These are phyloP conservation scores for Chloroceryle inda DNA, from an alignment of 2,797 vertebrate genomes.

Conservation along the genomic window DNA sequence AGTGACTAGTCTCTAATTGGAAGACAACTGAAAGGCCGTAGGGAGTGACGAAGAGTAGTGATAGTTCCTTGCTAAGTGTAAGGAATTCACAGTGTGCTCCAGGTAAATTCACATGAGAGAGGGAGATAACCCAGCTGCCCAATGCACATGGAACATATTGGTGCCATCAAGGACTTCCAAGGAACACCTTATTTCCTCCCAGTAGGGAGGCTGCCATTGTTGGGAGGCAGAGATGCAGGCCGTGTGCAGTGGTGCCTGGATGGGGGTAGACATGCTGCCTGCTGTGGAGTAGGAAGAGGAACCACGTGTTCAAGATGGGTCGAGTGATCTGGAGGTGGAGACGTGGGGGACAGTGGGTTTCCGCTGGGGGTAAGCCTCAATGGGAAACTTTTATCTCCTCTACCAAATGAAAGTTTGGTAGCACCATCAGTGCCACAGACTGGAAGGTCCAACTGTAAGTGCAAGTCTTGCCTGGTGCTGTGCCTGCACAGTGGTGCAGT, in stretches of 20 bases:
- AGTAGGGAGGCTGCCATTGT: neutral
- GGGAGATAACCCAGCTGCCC: neutral
- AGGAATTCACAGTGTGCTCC: neutral
- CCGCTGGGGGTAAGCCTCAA: neutral
- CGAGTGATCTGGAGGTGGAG: accelerated
- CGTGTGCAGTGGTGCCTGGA: neutral
- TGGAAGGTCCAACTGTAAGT: neutral
- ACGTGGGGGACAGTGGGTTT: neutral
- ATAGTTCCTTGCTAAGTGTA: accelerated
- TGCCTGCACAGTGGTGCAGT: accelerated
- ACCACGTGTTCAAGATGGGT: accelerated
- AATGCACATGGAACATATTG: accelerated
- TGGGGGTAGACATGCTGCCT: neutral
- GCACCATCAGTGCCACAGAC: neutral
- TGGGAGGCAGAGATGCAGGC: neutral
- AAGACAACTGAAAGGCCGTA: neutral
- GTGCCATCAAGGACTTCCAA: neutral
- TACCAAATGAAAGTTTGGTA: neutral
- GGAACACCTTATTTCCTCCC: neutral
- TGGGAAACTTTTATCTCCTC: neutral
- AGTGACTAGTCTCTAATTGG: neutral
- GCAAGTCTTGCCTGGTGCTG: neutral
- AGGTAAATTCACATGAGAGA: neutral
- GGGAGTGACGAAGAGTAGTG: neutral
- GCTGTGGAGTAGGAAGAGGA: neutral